Conservation (phyloP, 2,113 vertebrate species). For the Ceyx margarethae region DNA sequence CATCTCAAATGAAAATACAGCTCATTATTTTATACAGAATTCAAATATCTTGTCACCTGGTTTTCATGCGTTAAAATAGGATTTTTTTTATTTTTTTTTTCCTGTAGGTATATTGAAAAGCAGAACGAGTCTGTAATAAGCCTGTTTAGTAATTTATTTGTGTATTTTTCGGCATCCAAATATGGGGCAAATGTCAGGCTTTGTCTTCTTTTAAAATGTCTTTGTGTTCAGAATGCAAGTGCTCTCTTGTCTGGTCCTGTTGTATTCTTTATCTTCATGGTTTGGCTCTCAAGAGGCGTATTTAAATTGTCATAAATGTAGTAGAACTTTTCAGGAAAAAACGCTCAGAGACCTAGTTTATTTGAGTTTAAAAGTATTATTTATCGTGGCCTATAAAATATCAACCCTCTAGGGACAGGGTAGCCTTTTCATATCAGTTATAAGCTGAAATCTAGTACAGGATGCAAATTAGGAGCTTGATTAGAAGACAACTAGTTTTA, state of each 20-base stretch:
- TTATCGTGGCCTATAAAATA: constrained; percentile 12
- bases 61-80: constrained; percentile 39
- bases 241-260: neutral
- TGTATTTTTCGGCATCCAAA: neutral
- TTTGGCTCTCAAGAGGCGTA: constrained; percentile 23
- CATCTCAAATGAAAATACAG: constrained; percentile 64
- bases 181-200: neutral
- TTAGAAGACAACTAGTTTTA: neutral
- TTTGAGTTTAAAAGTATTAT: constrained; percentile 22
- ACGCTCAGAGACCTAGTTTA: constrained; percentile 21
- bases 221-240: neutral
- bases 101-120: neutral
- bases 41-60: constrained; percentile 62
- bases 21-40: constrained; percentile 66
- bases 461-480: constrained; percentile 22
- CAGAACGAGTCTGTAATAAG: neutral
- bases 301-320: constrained; percentile 44
- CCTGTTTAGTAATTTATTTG: neutral
- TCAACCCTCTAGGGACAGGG: neutral
- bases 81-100: neutral
- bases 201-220: neutral
- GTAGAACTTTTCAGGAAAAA: constrained; percentile 32
- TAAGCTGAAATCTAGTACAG: neutral
- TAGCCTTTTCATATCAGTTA: neutral
- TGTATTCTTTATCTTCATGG: neutral